Percentiles rank a stretch among this genome's conserved stretches.
These are phyloP conservation scores for Anguilla anguilla DNA, from an alignment of 2,797 vertebrate species.

Conservation along the genomic window DNA sequence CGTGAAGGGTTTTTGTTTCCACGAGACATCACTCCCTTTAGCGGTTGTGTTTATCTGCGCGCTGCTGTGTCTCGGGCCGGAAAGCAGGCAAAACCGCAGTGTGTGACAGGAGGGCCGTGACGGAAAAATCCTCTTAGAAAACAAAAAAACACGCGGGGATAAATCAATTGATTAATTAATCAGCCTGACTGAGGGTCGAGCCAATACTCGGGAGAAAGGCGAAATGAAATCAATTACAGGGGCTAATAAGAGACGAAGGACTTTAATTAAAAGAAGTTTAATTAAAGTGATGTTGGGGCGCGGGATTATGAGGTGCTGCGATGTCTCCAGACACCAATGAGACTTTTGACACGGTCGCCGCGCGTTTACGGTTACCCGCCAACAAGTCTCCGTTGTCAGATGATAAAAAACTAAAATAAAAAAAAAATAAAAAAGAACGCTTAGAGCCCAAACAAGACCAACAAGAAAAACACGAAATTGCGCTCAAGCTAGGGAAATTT, in stretches of 20 bases:
- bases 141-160: slow-evolving; percentile 61
- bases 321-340: slow-evolving; percentile 62
- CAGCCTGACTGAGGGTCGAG: slow-evolving; percentile 73
- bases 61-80: background rate
- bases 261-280: slow-evolving; percentile 97
- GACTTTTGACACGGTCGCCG: slow-evolving; percentile 19
- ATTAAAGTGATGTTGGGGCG: slow-evolving; percentile 79
- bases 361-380: slow-evolving; percentile 4
- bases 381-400: slow-evolving; percentile 18
- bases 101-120: slow-evolving; percentile 61
- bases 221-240: slow-evolving; percentile 95
- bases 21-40: background rate
- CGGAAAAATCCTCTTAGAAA: slow-evolving; percentile 71
- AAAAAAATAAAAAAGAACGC: background rate
- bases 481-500: background rate
- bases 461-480: background rate
- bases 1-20: background rate
- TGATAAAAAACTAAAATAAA: background rate
- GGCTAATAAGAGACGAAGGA: slow-evolving; percentile 86
- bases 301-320: slow-evolving; percentile 69
- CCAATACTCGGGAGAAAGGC: slow-evolving; percentile 67
- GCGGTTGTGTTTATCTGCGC: background rate
- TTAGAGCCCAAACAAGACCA: background rate
- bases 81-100: slow-evolving; percentile 21
- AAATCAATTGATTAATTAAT: slow-evolving; percentile 82